Conservation (phyloP, 2,797 vertebrate species). For the Knipowitschia caucasica region DNA sequence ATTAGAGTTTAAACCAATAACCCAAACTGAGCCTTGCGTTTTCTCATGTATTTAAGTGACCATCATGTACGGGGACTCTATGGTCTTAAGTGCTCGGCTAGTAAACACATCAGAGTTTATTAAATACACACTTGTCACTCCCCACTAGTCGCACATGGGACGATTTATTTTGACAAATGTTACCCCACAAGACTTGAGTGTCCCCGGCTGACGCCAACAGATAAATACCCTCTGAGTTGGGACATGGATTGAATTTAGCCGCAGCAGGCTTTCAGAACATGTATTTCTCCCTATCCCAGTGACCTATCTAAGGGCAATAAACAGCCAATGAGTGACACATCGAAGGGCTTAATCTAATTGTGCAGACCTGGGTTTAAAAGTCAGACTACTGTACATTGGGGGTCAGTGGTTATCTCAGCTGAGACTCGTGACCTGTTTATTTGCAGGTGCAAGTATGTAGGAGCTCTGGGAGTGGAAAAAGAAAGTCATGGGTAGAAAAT, state of each 20-base stretch:
- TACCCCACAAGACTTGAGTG: slow-evolving; percentile 77
- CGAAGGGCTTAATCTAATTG: slow-evolving; percentile 88
- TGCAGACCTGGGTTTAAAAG: slow-evolving; percentile 64
- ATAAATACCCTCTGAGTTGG: slow-evolving; percentile 80
- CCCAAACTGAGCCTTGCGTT: slow-evolving; percentile 48
- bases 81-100: slow-evolving; percentile 69
- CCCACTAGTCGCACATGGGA: slow-evolving; percentile 70
- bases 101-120: slow-evolving; percentile 84
- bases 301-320: slow-evolving; percentile 89
- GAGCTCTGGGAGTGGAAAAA: slow-evolving; percentile 11
- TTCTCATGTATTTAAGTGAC: slow-evolving; percentile 57
- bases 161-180: slow-evolving; percentile 89
- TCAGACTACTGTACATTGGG: slow-evolving; percentile 73
- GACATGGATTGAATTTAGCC: slow-evolving; percentile 77
- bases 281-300: slow-evolving; percentile 78
- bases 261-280: slow-evolving; percentile 77
- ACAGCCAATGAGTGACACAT: slow-evolving; percentile 84
- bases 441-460: slow-evolving; percentile 30
- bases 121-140: slow-evolving; percentile 79
- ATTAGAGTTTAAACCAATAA: slow-evolving; percentile 10
- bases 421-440: slow-evolving; percentile 35
- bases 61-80: slow-evolving; percentile 40
- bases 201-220: slow-evolving; percentile 77
- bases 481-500: neutral
- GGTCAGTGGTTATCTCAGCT: slow-evolving; percentile 17